Evolutionary conservation across 2,113 vertebrate genomes (phyloP).

Genomic region (Petroica traversi): DNA sequence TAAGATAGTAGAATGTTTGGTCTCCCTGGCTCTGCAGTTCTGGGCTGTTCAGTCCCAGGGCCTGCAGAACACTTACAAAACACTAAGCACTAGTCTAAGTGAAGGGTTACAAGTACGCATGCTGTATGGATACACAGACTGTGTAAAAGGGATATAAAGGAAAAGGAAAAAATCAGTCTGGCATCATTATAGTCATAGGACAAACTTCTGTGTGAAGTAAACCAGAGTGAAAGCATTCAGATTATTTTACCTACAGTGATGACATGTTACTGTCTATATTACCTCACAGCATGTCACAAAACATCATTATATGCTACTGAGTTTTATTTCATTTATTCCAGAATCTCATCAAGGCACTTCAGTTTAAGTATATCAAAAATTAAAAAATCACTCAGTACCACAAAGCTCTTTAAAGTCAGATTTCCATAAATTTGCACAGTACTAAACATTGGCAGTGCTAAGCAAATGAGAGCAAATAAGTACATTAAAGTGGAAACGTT

Average conservation of each 20-base stretch:
- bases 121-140: too few species aligned
- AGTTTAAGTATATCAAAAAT: slow-evolving; percentile 11
- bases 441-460: slow-evolving; percentile 30
- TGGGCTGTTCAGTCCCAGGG: too few species aligned
- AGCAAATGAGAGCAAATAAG: slow-evolving; percentile 57
- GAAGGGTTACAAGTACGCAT: too few species aligned
- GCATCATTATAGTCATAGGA: not conserved
- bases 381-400: not conserved
- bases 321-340: slow-evolving; percentile 20
- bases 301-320: not conserved
- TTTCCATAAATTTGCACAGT: slow-evolving; percentile 56
- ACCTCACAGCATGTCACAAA: slow-evolving; percentile 7
- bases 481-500: slow-evolving; percentile 57
- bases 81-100: too few species aligned
- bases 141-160: too few species aligned
- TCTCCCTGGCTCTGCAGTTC: too few species aligned
- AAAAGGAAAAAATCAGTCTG: too few species aligned
- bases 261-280: not conserved
- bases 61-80: too few species aligned
- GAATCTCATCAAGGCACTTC: slow-evolving; percentile 8
- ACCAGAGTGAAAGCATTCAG: not conserved
- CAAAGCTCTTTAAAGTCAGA: slow-evolving; percentile 57
- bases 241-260: not conserved
- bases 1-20: too few species aligned
- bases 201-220: not conserved